These are phyloP conservation scores for Yponomeuta cagnagella DNA, from an alignment of 2,888 invertebrate species.

Conservation along the genomic window DNA sequence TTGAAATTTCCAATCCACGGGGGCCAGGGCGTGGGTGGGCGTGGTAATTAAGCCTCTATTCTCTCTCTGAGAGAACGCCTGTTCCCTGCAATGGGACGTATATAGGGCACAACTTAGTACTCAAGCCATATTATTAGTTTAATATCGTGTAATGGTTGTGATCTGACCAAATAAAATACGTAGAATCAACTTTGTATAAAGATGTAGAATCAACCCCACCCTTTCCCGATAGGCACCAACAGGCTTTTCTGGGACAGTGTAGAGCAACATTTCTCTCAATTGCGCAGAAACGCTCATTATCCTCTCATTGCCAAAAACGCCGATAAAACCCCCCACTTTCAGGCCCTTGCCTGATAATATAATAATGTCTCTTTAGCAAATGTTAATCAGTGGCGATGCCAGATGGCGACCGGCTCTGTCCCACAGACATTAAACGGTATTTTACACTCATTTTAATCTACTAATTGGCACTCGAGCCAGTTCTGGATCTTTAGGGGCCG, in stretches of 20 bases:
- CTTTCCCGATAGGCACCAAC: too few relatives aligned
- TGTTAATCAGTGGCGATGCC: conserved; percentile 53
- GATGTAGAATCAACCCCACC: too few relatives aligned
- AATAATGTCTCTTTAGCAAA: conserved; percentile 16
- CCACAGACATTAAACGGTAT: conserved; percentile 44
- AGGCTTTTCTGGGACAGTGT: neutral
- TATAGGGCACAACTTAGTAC: too few relatives aligned
- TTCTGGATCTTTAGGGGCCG: neutral
- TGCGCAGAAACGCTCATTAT: neutral
- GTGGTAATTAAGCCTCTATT: too few relatives aligned
- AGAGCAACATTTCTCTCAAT: neutral
- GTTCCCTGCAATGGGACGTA: too few relatives aligned
- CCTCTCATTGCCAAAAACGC: neutral
- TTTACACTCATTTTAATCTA: conserved; percentile 64
- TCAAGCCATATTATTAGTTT: too few relatives aligned
- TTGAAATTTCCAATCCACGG: too few relatives aligned
- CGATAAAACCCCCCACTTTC: neutral
- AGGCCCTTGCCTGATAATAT: neutral
- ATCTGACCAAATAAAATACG: too few relatives aligned
- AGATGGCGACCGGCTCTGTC: conserved; percentile 42
- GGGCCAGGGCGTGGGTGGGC: too few relatives aligned
- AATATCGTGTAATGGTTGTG: too few relatives aligned
- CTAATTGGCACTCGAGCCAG: conserved; percentile 43
- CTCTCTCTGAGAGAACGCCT: too few relatives aligned
- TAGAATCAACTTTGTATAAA: too few relatives aligned